Base-by-base conservation (phyloP, 2,888 invertebrate genomes). In the Sinhomidia bicolor region DNA sequence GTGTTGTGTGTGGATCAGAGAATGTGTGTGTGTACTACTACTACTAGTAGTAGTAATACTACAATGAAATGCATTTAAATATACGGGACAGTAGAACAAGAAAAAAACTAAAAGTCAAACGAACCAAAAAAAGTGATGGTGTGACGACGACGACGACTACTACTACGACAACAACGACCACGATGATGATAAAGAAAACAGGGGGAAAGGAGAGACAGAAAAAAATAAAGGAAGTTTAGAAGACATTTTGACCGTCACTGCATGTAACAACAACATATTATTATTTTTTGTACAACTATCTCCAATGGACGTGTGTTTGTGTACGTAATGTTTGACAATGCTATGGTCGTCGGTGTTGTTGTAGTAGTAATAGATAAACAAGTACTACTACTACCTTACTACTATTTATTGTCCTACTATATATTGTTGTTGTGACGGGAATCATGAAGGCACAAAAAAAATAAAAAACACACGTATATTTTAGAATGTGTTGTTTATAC, bases 1-100 rank as follows among this genome's bases (percentile, higher is more conserved):
- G n/a, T n/a, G n/a, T n/a, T n/a, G n/a, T n/a, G n/a, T n/a, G n/a
- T n/a, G n/a, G n/a, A n/a, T n/a, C n/a, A n/a, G 47, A 20, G 51
- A 65, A 26, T 60, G 12, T 60, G n/a, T n/a, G n/a, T n/a, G n/a
- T n/a, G n/a, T n/a, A n/a, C n/a, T n/a, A n/a, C n/a, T n/a, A n/a
- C n/a, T n/a, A n/a, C n/a, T n/a, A n/a, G n/a, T n/a, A n/a, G n/a
- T n/a, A n/a, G n/a, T n/a, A n/a, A n/a, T n/a, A n/a, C n/a, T n/a
- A 29, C 36, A 41, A 2, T 14, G 29, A 57, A 36, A 80, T 80
- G 36, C 57, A 65, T 47, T 41, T 74, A 62, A 85, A 85, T 85
- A 65, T 32, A 60, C 36, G 20, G 44, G 26, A 44, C 71, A 57
- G 51, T 26, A 17, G 17, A 60, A 29, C 17, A 71, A 9, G 29